Conservation (phyloP, 1,140 invertebrate species). For the Augochlora pura region DNA sequence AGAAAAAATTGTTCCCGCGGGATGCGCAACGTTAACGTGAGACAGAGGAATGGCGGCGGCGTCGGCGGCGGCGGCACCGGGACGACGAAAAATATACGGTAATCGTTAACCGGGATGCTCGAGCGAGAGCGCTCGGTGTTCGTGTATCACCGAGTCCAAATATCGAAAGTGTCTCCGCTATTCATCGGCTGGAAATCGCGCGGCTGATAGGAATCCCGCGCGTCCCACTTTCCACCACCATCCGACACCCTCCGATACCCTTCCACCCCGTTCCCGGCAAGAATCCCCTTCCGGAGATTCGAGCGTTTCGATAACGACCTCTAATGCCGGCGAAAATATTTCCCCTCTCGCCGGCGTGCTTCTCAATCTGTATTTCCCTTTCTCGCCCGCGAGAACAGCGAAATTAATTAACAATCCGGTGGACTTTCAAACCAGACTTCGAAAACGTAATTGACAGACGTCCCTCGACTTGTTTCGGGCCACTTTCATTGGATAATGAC, state of each 20-base stretch:
- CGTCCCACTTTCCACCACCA: slow-evolving; percentile 3
- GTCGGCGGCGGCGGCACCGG: not conserved
- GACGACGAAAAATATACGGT: slow-evolving; percentile 31
- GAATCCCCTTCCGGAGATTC: not conserved
- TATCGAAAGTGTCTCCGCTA: slow-evolving; percentile 29
- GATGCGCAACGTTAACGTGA: slow-evolving; percentile 14
- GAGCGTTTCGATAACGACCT: slow-evolving; percentile 6
- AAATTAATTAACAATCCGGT: too few species aligned
- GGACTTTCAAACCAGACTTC: too few species aligned
- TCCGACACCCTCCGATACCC: not conserved
- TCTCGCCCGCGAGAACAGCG: too few species aligned
- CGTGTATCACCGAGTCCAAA: slow-evolving; percentile 13
- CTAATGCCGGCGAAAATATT: slow-evolving; percentile 8
- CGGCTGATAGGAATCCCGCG: slow-evolving; percentile 5
- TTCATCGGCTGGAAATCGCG: slow-evolving; percentile 15
- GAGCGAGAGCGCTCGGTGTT: not conserved
- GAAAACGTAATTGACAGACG: too few species aligned
- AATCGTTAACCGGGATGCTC: slow-evolving; percentile 32
- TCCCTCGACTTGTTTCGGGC: too few species aligned
- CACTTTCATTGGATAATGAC: too few species aligned
- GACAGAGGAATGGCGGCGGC: slow-evolving; percentile 13
- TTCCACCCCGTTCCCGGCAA: not conserved
- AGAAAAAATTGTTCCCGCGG: slow-evolving; percentile 29
- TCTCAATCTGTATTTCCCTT: too few species aligned
- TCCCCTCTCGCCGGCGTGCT: not conserved